phyloP scores from a whole-genome alignment of 2,797 vertebrate genomes.

The Scyliorhinus canicula region DNA sequence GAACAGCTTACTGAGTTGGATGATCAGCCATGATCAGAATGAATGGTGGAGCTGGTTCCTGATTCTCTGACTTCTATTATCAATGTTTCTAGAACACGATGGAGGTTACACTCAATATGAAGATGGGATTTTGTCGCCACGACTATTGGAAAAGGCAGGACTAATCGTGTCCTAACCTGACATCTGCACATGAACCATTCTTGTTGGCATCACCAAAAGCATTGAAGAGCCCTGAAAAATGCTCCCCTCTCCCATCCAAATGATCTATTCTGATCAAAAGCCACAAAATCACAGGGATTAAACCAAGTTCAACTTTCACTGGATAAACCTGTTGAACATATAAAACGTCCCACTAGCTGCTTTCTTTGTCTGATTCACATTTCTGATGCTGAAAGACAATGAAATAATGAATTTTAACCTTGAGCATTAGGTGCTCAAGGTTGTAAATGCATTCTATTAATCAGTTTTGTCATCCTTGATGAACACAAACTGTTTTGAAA shows the following conservation, averaged over 20 bases:
- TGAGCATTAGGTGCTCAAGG: background rate
- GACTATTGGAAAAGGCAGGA: background rate
- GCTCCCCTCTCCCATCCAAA: background rate
- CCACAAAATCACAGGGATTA: background rate
- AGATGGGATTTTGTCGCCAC: no score
- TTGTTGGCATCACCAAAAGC: no score
- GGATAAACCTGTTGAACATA: background rate
- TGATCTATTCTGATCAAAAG: background rate
- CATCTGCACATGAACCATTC: background rate
- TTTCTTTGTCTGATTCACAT: background rate
- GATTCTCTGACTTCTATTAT: no score
- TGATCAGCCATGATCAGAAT: no score
- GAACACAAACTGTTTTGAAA: background rate
- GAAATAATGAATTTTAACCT: background rate
- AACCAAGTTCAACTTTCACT: background rate
- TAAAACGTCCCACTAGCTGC: background rate
- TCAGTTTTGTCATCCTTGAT: background rate
- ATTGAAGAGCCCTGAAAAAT: background rate
- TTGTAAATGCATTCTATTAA: background rate
- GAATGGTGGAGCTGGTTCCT: no score
- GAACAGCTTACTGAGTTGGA: no score
- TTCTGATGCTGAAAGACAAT: background rate
- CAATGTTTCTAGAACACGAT: no score
- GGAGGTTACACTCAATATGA: no score
- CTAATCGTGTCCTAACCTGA: background rate